A percentile compares a stretch with the other conserved stretches of the same genome.
Conservation (phyloP, 2,797 vertebrate genomes). For the Eulemur rubriventer region DNA sequence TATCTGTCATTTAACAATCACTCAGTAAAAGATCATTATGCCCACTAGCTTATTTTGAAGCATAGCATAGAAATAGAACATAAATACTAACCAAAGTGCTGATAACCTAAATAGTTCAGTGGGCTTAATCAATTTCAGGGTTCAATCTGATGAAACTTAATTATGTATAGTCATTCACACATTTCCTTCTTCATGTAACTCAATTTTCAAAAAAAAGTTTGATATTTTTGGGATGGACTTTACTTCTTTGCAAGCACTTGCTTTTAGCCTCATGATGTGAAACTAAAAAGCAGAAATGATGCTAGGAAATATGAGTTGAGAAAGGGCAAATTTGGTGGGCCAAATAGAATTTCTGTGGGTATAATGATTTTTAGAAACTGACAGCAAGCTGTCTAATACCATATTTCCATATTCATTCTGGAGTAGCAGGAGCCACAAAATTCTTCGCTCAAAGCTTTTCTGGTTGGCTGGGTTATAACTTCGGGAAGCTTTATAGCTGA, state of each 20-base stretch:
- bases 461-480: conserved; percentile 23
- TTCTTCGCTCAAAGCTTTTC: conserved; percentile 29
- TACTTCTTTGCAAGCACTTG: background rate
- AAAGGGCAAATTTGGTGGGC: background rate
- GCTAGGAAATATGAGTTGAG: background rate
- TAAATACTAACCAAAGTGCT: background rate
- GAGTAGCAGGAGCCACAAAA: conserved; percentile 1
- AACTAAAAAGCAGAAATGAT: background rate
- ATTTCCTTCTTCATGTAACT: conserved; percentile 4
- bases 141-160: background rate
- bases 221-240: background rate
- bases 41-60: background rate
- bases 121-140: background rate
- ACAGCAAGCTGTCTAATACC: conserved; percentile 47
- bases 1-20: background rate
- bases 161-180: conserved; percentile 31
- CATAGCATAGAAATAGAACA: background rate
- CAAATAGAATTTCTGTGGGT: conserved; percentile 3
- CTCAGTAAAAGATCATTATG: background rate
- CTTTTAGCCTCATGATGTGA: background rate
- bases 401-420: conserved; percentile 51
- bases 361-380: conserved; percentile 51
- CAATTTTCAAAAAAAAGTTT: conserved; percentile 32
- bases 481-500: conserved; percentile 51
- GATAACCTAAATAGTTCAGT: background rate